phyloP scores from a whole-genome alignment of 1,140 invertebrate species.

The Conus betulinus region DNA sequence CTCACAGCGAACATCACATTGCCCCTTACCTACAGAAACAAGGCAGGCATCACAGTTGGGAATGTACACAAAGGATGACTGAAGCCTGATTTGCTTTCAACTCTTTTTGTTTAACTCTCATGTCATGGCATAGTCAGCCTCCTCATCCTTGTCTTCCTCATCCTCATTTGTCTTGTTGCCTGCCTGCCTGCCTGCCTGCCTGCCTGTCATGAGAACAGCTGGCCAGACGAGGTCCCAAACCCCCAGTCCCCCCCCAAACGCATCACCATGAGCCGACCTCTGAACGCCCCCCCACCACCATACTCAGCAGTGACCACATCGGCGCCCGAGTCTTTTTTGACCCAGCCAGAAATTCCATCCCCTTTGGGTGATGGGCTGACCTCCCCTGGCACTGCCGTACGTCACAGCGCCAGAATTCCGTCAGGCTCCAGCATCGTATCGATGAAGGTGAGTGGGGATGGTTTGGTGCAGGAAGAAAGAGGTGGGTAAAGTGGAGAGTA shows the following conservation, averaged over 20 bases:
- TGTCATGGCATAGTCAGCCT: not conserved
- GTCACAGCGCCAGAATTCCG: not conserved
- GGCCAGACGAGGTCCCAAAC: slow-evolving; percentile 25
- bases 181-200: slow-evolving; percentile 28
- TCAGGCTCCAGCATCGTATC: slow-evolving; percentile 11
- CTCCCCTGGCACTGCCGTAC: slow-evolving; percentile 28
- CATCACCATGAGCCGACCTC: slow-evolving; percentile 18
- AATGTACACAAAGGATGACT: too few relatives aligned
- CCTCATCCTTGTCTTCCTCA: slow-evolving; percentile 4
- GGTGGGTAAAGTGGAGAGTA: not conserved
- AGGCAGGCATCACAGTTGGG: too few relatives aligned
- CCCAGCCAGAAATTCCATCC: slow-evolving; percentile 2
- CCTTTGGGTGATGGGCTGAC: slow-evolving; percentile 24
- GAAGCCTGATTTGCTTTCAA: too few relatives aligned
- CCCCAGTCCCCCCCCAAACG: slow-evolving; percentile 33
- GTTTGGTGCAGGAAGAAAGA: too few relatives aligned
- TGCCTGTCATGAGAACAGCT: slow-evolving; percentile 21
- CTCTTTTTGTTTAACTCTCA: too few relatives aligned
- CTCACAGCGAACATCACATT: too few relatives aligned
- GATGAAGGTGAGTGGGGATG: not conserved
- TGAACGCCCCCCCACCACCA: not conserved
- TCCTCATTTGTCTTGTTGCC: slow-evolving; percentile 21
- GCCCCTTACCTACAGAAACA: too few relatives aligned
- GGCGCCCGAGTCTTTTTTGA: not conserved
- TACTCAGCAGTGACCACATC: not conserved